Percentiles rank a stretch among this genome's conserved stretches.
These are phyloP conservation scores for Parelbella ahira DNA, from an alignment of 2,888 invertebrate species.

Conservation along the genomic window DNA sequence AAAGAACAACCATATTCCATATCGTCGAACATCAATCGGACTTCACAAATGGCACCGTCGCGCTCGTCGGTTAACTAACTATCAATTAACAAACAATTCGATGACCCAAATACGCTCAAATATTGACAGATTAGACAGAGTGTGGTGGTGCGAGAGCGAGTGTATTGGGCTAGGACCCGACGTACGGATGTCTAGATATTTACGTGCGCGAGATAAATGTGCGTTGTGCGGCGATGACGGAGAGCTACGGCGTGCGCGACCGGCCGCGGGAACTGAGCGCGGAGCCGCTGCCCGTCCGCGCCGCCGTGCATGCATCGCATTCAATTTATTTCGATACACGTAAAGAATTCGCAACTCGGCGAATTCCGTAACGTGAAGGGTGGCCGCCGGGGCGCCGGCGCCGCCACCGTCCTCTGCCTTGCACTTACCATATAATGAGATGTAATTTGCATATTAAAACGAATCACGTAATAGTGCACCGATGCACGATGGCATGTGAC, in stretches of 20 bases:
- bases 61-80: slow-evolving; percentile 26
- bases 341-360: slow-evolving; percentile 66
- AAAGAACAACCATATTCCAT: slow-evolving; percentile 15
- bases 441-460: slow-evolving; percentile 12
- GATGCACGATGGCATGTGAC: slow-evolving; percentile 12
- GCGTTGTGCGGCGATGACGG: slow-evolving; percentile 42
- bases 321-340: slow-evolving; percentile 64
- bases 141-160: slow-evolving; percentile 38
- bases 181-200: slow-evolving; percentile 42
- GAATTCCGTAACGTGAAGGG: slow-evolving; percentile 49
- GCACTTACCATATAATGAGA: slow-evolving; percentile 12
- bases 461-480: slow-evolving; percentile 14
- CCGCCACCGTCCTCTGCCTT: slow-evolving; percentile 7
- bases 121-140: slow-evolving; percentile 50
- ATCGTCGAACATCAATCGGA: slow-evolving; percentile 25
- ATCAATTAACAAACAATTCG: slow-evolving; percentile 39
- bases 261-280: slow-evolving; percentile 57
- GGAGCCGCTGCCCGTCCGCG: slow-evolving; percentile 40
- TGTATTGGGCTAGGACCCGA: slow-evolving; percentile 36
- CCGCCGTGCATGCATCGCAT: slow-evolving; percentile 51
- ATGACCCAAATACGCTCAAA: slow-evolving; percentile 45
- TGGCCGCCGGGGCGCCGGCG: slow-evolving; percentile 32
- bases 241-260: slow-evolving; percentile 51
- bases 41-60: slow-evolving; percentile 24
- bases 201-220: slow-evolving; percentile 50